phyloP scores from a whole-genome alignment of 2,113 vertebrate genomes.

The Phalacrocorax brasilianus region DNA sequence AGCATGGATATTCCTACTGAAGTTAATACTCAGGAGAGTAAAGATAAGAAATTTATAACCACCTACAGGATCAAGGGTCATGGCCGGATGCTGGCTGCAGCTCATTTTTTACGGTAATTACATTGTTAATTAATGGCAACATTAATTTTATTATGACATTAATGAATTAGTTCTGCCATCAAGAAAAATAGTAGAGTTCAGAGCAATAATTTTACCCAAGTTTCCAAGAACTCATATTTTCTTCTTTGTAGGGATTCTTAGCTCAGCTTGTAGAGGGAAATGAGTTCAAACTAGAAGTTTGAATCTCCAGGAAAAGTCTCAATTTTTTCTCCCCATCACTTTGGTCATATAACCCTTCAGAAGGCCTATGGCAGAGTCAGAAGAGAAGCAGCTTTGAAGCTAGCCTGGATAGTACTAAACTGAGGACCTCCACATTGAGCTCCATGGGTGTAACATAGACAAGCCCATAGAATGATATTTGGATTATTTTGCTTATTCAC shows the following conservation, averaged over 20 bases:
- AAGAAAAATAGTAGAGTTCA: background rate
- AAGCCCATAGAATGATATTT: background rate
- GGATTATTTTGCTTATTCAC: background rate
- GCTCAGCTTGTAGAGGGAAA: background rate
- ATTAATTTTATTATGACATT: background rate
- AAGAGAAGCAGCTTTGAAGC: background rate
- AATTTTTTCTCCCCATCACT: background rate
- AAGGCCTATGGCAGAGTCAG: background rate
- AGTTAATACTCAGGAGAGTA: background rate
- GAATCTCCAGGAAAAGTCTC: background rate
- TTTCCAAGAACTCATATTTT: background rate
- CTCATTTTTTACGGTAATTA: conserved; percentile 40
- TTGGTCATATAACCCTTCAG: background rate
- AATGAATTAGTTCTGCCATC: conserved; percentile 3
- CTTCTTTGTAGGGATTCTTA: background rate
- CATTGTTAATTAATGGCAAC: conserved; percentile 19
- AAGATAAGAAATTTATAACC: background rate
- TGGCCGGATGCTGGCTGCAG: background rate
- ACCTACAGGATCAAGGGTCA: background rate
- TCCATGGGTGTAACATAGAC: background rate
- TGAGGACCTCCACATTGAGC: background rate
- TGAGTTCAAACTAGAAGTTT: background rate
- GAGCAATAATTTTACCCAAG: background rate
- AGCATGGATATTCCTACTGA: background rate
- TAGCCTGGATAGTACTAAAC: background rate